phyloP scores from a whole-genome alignment of 1,140 invertebrate genomes.

The Leptoteleia sp. region DNA sequence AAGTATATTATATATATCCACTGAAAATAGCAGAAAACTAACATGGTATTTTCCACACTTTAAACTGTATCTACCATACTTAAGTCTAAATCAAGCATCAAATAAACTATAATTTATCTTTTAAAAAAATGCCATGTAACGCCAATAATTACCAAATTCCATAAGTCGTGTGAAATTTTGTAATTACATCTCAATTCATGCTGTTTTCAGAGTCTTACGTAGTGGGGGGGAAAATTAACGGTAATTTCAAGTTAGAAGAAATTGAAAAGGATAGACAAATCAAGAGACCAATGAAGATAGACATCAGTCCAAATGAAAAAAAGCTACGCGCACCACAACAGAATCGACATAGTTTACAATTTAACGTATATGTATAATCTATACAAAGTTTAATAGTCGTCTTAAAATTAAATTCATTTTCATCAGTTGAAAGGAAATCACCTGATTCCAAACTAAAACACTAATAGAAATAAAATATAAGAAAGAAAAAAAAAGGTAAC shows the following conservation, averaged over 20 bases:
- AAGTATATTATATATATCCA: background rate
- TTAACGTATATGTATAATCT: constrained; percentile 54
- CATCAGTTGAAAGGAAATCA: background rate
- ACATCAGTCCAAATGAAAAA: constrained; percentile 61
- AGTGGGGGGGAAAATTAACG: constrained; percentile 3
- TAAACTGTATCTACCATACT: background rate
- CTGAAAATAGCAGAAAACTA: background rate
- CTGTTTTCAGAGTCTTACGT: constrained; percentile 5
- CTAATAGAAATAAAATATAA: background rate
- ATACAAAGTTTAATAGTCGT: constrained; percentile 38
- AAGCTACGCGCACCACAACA: constrained; percentile 65
- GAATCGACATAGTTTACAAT: constrained; percentile 44
- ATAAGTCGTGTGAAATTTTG: background rate
- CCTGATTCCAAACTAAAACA: no score
- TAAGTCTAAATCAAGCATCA: no score
- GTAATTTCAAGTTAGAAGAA: constrained; percentile 40
- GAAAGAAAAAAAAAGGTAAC: no score
- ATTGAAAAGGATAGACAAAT: constrained; percentile 53
- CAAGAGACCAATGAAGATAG: constrained; percentile 50
- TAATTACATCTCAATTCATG: background rate
- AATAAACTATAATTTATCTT: no score
- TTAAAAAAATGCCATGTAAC: background rate
- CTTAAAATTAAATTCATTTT: constrained; percentile 26
- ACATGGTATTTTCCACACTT: background rate
- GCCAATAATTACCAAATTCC: background rate